These are phyloP conservation scores for Podarcis lilfordi DNA, from an alignment of 2,797 vertebrate genomes.

Conservation along the genomic window DNA sequence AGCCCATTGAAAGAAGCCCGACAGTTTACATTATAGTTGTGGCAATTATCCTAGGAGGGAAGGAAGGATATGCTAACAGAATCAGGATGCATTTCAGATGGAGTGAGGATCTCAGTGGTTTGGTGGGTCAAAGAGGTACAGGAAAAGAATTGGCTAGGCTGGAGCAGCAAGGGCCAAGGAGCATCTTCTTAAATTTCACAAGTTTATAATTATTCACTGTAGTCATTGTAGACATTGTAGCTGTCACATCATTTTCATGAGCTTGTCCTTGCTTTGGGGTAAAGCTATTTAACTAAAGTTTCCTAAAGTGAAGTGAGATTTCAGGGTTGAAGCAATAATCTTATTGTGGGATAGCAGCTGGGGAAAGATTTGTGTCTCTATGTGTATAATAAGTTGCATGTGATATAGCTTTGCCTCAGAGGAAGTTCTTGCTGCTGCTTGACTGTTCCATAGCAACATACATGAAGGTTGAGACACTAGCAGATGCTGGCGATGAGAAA, in stretches of 20 bases:
- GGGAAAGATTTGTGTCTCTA: not conserved
- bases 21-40: not conserved
- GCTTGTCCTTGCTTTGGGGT: not conserved
- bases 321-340: not conserved
- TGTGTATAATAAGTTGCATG: not conserved
- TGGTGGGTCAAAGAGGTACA: not conserved
- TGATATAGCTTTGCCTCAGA: not conserved
- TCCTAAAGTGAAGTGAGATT: not conserved
- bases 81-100: constrained; percentile 6
- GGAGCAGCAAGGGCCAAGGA: not conserved
- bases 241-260: no score
- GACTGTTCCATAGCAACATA: constrained; percentile 10
- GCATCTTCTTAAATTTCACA: not conserved
- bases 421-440: not conserved
- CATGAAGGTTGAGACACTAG: not conserved
- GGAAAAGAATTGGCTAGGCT: not conserved
- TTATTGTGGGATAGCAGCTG: not conserved
- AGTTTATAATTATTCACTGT: not conserved
- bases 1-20: not conserved
- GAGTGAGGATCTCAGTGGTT: not conserved
- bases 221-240: not conserved
- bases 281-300: not conserved
- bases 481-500: not conserved
- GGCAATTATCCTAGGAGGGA: not conserved
- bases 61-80: not conserved